These are phyloP conservation scores for Malthinus seriepunctatus DNA, from an alignment of 2,888 invertebrate genomes.

Conservation along the genomic window DNA sequence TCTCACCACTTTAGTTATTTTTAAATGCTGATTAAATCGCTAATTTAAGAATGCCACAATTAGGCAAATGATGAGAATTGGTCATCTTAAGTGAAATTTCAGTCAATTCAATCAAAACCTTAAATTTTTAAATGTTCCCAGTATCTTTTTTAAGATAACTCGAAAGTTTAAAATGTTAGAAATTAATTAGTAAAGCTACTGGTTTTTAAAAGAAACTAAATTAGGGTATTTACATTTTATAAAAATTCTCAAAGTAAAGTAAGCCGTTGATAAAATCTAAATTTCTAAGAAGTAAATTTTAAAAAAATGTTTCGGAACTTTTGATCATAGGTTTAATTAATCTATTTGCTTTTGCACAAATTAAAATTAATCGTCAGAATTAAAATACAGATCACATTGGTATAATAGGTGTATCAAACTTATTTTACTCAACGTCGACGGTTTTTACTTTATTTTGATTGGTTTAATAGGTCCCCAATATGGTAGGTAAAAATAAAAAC, in stretches of 20 bases:
- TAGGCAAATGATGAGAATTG: too few relatives aligned
- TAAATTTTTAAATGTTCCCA: too few relatives aligned
- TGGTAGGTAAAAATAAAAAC: constrained; percentile 14
- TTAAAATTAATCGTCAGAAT: constrained; percentile 45
- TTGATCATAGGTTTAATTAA: constrained; percentile 43
- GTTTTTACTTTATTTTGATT: neutral
- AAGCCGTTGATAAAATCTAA: constrained; percentile 19
- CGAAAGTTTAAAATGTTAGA: constrained; percentile 8
- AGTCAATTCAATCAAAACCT: too few relatives aligned
- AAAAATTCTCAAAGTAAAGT: constrained; percentile 20
- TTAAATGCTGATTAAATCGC: too few relatives aligned
- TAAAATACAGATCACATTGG: constrained; percentile 36
- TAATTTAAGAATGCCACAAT: too few relatives aligned
- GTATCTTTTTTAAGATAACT: too few relatives aligned
- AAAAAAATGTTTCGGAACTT: constrained; percentile 35
- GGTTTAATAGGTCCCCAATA: neutral
- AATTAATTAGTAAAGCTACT: constrained; percentile 24
- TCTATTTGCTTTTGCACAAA: constrained; percentile 44
- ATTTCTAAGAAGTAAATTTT: constrained; percentile 17
- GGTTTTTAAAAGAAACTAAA: constrained; percentile 18
- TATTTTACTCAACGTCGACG: constrained; percentile 14
- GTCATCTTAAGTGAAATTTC: too few relatives aligned
- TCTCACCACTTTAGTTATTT: too few relatives aligned
- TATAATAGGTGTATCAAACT: constrained; percentile 9
- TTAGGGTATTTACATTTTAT: constrained; percentile 16